Conservation (phyloP, 2,113 vertebrate species). For the Sphyrna mokarran region DNA sequence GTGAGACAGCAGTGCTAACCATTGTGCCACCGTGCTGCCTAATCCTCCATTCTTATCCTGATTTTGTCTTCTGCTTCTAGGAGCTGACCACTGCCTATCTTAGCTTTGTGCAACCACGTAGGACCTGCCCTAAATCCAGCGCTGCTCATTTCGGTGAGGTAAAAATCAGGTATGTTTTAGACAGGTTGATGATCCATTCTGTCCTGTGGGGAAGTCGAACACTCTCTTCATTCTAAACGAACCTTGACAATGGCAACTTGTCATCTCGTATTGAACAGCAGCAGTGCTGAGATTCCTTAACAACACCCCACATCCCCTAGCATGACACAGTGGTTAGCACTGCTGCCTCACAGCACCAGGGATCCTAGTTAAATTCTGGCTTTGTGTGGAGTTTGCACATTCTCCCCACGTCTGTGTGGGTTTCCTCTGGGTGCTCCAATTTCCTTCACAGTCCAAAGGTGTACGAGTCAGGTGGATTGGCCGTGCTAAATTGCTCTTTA, state of each 20-base stretch:
- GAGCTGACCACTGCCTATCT: background rate
- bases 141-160: background rate
- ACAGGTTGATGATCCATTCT: background rate
- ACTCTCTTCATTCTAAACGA: background rate
- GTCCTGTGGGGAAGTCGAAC: background rate
- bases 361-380: no score
- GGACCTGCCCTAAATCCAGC: background rate
- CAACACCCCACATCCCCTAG: background rate
- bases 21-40: background rate
- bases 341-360: no score
- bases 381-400: no score
- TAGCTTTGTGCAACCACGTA: background rate
- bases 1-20: no score
- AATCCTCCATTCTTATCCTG: background rate
- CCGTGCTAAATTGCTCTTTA: no score
- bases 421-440: no score
- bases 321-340: no score
- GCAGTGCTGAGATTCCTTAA: background rate
- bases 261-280: background rate
- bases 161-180: background rate
- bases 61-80: background rate
- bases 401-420: no score
- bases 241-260: background rate
- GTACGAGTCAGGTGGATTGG: no score
- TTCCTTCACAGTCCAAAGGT: no score